Conservation (phyloP, 2,113 vertebrate genomes). For the Zosterops pallidus region DNA sequence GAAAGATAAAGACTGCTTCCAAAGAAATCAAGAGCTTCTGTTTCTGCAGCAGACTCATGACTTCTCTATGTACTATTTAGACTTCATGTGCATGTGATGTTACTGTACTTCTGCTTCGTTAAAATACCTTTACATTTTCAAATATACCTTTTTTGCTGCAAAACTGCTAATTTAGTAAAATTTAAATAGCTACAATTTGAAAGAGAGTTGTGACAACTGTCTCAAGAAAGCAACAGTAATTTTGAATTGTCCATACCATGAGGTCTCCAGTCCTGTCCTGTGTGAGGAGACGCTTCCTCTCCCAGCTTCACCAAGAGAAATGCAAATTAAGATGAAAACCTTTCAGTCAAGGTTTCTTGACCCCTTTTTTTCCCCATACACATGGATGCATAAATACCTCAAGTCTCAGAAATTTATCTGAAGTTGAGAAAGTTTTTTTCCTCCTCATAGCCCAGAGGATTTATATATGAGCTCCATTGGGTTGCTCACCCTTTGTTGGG, state of each 20-base stretch:
- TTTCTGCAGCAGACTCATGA: background rate
- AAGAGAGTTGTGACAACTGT: background rate
- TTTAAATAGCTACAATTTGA: background rate
- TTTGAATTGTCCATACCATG: background rate
- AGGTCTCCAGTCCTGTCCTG: background rate
- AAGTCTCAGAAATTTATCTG: background rate
- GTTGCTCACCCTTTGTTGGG: background rate
- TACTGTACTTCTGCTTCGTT: constrained; percentile 1
- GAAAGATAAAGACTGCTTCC: background rate
- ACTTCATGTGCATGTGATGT: background rate
- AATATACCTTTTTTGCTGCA: background rate
- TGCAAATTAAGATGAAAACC: background rate
- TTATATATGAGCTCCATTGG: background rate
- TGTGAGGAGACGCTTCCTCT: background rate
- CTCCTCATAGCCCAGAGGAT: background rate
- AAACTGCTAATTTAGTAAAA: constrained; percentile 18
- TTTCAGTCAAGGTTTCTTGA: background rate
- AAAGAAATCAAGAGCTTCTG: background rate
- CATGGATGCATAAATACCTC: background rate
- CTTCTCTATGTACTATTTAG: background rate
- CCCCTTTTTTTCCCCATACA: background rate
- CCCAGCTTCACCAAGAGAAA: background rate
- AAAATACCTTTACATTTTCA: background rate
- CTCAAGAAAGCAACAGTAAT: background rate
- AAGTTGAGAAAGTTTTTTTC: background rate